Base-by-base conservation (phyloP, 2,113 vertebrate species). In the Coptodon bakossiorum region DNA sequence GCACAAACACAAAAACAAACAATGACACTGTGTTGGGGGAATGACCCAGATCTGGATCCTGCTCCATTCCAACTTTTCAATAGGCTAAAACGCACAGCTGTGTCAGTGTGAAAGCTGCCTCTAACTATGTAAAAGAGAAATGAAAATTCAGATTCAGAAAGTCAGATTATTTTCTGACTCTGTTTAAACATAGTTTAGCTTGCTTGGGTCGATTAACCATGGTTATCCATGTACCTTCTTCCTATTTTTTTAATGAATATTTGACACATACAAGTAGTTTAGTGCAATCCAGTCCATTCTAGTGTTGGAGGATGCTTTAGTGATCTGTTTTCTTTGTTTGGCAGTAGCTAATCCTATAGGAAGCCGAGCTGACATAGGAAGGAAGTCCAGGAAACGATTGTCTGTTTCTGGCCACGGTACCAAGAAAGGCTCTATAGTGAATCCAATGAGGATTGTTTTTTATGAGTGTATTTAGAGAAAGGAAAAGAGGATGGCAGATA, bases 361-460 rank as follows among this genome's bases (percentile, higher is more conserved):
- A 87, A 85, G 73, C 78, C 19, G 27, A 86, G 76, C 89, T 85
- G 68, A 88, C 81, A 57, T 84, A 56, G 83, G 76, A 92, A 89
- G 57, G 84, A 92, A 88, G 86, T 86, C 12, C 85, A 94, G 93
- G 94, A 95, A 95, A 91, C 89, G 68, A 81, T 90, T 10, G 48
- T 19, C 89, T 78, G 61, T 89, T 80, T 89, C 73, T 92, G 83
- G 91, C 91, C 76, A 78, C n/a, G 14, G 45, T n/a, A 71, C 56
- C 63, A 91, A 90, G 86, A 94, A 94, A 92, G 76, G 86, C 84
- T 91, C 79, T 56, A 86, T 27, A 90, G 79, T 73, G 73, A 88
- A 38, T 73, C 88, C 85, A 88, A 48, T 54, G 13, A 36, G 24
- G 52, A 66, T 48, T 54, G 56, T 78, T 53, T 27, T 68, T 76